Percentiles rank a stretch among this genome's conserved stretches.
Conservation (phyloP, 2,113 vertebrate genomes). For the Apus apus region DNA sequence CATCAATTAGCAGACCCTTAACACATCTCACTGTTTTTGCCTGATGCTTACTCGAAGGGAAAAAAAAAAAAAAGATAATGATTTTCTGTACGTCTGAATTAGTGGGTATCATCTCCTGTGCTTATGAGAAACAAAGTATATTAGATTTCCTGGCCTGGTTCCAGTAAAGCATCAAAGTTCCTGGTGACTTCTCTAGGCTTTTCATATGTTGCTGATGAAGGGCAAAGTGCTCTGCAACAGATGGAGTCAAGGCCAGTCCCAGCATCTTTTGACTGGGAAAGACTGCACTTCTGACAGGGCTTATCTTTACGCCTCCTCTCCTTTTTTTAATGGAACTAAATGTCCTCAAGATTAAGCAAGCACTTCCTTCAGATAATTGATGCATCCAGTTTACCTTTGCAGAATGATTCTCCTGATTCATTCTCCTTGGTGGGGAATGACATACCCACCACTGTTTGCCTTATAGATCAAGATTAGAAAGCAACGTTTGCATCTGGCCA, state of each 20-base stretch:
- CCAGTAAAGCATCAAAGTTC: not conserved
- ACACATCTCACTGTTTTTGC: not conserved
- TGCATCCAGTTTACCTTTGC: conserved; percentile 32
- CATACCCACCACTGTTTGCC: not conserved
- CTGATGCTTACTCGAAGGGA: not conserved
- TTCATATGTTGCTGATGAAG: not conserved
- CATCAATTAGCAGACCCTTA: conserved; percentile 34
- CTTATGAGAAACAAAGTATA: not conserved
- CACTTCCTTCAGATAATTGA: conserved; percentile 34
- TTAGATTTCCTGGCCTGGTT: not conserved
- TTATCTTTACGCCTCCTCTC: not conserved
- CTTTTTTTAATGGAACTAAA: not conserved
- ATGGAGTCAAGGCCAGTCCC: not conserved
- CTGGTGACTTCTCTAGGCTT: not conserved
- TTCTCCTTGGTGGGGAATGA: conserved; percentile 18
- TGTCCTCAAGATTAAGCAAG: conserved; percentile 21
- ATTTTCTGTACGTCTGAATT: not conserved
- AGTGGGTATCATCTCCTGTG: not conserved
- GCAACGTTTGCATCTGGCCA: conserved; percentile 72
- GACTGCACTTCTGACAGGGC: not conserved
- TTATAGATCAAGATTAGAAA: conserved; percentile 72
- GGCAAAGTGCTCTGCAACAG: not conserved
- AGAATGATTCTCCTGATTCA: conserved; percentile 11
- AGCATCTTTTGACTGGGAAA: not conserved
- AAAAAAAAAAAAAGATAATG: not conserved